Evolutionary conservation across 2,888 invertebrate species (phyloP), one percentile per base, ranked within the genome.

Genomic region (Dynastes hyllus): DNA sequence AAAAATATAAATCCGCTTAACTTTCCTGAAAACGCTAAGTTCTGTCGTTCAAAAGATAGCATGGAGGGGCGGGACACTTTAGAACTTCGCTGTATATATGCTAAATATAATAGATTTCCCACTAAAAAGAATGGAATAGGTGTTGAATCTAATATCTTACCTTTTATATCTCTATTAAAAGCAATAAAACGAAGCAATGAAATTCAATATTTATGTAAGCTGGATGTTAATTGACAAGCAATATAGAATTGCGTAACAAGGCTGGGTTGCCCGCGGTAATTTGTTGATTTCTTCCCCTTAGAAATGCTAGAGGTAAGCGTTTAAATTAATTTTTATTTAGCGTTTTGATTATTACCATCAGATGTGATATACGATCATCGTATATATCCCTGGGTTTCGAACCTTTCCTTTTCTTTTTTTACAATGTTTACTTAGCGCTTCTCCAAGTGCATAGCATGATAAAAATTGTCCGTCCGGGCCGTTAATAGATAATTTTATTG

Each of bases 401-500:
- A 8, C 45, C 45, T 45, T 8, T 45, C 1, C 45, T 45, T 45
- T 5, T 11, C 45, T 8, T 11, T 45, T 16, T 37, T 53, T 70
- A 53, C 32, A 70, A 70, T 70, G 70, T 70, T 70, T 70, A 70
- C 53, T 53, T 66, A 66, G 40, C 40, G 40, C 40, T 16, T 16
- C 16, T 45, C 45, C 8, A 8, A 8, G 45, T 11, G 45, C 45
- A 37, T 37, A 1, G 45, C 8, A 11, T 45, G 61, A 61, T 63
- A 76, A 76, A 63, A 61, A 61, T 79, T 69, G 76, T 69, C 27
- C 11, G 76, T 69, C 13, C 11, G 22, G 32, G 29, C 79, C 76
- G 63, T 79, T 79, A 79, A 69, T 77, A 70, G 55, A 63, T 69
- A 61, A 67, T 79, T 79, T 79, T 79, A 79, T 79, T 50, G 69